Conservation (phyloP, 2,888 invertebrate species). For the Netelia inedita region DNA sequence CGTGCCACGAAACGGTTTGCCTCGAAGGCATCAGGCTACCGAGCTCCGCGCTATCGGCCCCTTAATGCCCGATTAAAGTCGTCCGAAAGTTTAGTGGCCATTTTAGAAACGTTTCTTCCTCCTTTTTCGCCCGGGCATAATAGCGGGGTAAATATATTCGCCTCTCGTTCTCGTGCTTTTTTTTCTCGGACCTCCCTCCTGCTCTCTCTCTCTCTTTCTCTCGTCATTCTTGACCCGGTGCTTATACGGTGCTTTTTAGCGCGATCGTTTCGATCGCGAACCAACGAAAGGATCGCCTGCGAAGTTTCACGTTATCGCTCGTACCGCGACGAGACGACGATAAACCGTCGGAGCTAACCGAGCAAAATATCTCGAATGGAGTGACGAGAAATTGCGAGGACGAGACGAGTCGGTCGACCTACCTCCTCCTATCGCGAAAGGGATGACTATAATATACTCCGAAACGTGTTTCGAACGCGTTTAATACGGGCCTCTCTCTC, state of each 20-base stretch:
- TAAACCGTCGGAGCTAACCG: constrained; percentile 39
- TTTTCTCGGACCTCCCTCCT: constrained; percentile 14
- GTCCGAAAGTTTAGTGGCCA: constrained; percentile 66
- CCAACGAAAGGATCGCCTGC: constrained; percentile 44
- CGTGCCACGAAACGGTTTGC: constrained; percentile 67
- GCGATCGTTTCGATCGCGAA: constrained; percentile 1
- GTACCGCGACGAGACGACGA: constrained; percentile 27
- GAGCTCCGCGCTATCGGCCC: constrained; percentile 69
- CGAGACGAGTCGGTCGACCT: constrained; percentile 42
- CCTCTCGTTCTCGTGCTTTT: constrained; percentile 38
- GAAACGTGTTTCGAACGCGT: constrained; percentile 54
- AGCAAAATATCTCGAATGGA: constrained; percentile 1
- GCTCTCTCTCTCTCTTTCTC: neutral
- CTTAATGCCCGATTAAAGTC: constrained; percentile 72
- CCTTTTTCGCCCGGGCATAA: constrained; percentile 24
- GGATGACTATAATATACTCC: constrained; percentile 58
- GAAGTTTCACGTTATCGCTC: constrained; percentile 42
- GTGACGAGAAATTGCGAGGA: constrained; percentile 65
- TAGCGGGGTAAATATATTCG: constrained; percentile 21
- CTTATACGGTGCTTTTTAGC: neutral
- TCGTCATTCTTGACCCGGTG: constrained; percentile 4
- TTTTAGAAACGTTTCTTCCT: constrained; percentile 53
- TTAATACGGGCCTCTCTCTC: constrained; percentile 36
- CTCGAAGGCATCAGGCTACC: constrained; percentile 66
- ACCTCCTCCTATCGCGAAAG: constrained; percentile 29